phyloP scores from a whole-genome alignment of 2,113 vertebrate genomes.

The Tamias sibiricus region DNA sequence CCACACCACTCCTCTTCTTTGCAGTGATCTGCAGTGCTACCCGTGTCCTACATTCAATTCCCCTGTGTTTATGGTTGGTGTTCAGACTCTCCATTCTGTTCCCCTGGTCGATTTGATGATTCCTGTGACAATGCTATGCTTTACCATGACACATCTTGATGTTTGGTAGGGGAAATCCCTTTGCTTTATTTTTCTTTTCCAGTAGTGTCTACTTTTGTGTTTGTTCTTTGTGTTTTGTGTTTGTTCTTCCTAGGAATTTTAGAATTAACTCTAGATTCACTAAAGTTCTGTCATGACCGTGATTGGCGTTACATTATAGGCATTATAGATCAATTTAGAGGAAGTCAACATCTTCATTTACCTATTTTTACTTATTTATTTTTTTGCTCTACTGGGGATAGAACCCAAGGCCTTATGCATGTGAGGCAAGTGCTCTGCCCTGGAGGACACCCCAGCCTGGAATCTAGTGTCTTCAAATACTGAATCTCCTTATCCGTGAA shows the following conservation, averaged over 20 bases:
- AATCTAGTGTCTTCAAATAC: not conserved
- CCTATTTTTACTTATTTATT: not conserved
- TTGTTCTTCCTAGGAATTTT: not conserved
- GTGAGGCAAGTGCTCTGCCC: too few species aligned
- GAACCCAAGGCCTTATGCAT: too few species aligned
- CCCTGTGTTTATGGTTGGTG: not conserved
- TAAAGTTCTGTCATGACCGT: not conserved
- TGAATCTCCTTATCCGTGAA: not conserved
- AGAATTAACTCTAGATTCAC: not conserved
- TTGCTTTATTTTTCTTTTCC: not conserved
- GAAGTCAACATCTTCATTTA: not conserved
- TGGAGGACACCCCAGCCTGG: too few species aligned
- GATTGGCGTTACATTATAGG: not conserved
- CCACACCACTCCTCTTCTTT: not conserved
- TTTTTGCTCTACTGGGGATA: not conserved
- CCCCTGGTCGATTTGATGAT: not conserved
- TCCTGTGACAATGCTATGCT: not conserved
- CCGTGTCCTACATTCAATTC: not conserved
- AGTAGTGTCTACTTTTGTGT: not conserved
- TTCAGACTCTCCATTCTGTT: not conserved
- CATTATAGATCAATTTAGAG: not conserved
- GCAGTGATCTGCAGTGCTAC: not conserved
- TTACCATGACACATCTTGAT: not conserved
- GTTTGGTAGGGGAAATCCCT: not conserved
- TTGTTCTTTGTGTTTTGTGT: too few species aligned